Evolutionary conservation across 2,797 vertebrate genomes (phyloP), one percentile per base, ranked within the genome.

Genomic region (Coendou prehensilis): DNA sequence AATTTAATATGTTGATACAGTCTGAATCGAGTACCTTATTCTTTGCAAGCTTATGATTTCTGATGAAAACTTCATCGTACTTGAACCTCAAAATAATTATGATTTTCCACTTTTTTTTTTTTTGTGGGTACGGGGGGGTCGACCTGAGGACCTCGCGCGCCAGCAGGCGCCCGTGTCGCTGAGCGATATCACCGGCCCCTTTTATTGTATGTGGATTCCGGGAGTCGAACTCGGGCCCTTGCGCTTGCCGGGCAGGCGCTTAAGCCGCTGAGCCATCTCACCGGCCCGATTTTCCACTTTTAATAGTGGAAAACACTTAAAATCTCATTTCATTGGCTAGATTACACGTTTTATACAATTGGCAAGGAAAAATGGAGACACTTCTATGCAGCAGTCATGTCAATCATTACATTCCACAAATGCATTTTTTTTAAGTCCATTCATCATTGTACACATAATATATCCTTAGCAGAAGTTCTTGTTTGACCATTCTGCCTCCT

Each of bases 11-110:
- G 0, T 52, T 37, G 14, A 30, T 33, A 18, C 17, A 17, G 22
- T 67, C 41, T 87, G 26, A 69, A 61, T 4, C 0, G 0, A 59
- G 37, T 52, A 22, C 9, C 28, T 91, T 93, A n/a, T 15, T 61
- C 18, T 87, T 95, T 56, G 47, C 30, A 93, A 67, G 8, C 11
- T 45, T 89, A 33, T 45, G 14, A 76, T 59, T 95, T 22, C 41
- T 45, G 57, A 52, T 64, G 15, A 52, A 93, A 94, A 81, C 47
- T 86, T 91, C 63, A 83, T 64, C 41, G 57, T 17, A 50, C 9
- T 33, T 87, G 28, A 22, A 87, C 20, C 37, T 76, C 61, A 83
- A 45, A 93, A 81, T 89, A 96, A 54, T 63, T 89, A 37, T 63
- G 41, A n/a, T 67, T 89, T 78, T 78, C 71, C 22, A n/a, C 56